Percentiles rank a stretch among this genome's conserved stretches.
These are phyloP conservation scores for Coptodon bakossiorum DNA, from an alignment of 2,113 vertebrate species.

Conservation along the genomic window DNA sequence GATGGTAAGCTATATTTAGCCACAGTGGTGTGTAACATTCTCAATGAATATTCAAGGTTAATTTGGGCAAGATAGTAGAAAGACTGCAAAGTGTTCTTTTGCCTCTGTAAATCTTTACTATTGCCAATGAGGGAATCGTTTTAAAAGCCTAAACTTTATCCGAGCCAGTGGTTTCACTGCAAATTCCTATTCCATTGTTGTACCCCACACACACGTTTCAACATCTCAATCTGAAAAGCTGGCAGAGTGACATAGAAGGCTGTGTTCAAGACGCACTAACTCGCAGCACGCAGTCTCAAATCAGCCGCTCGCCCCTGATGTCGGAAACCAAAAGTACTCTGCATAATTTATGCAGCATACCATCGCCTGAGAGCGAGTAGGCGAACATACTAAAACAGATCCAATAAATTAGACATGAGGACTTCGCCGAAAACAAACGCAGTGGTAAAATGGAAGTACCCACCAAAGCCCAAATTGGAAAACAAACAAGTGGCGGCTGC, in stretches of 20 bases:
- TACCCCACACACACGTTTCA: neutral
- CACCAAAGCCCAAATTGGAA: constrained; percentile 36
- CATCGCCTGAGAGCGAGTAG: constrained; percentile 19
- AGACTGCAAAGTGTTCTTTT: neutral
- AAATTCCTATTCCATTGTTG: neutral
- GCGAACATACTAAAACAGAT: constrained; percentile 32
- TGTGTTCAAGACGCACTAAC: neutral
- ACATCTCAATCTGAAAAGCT: neutral
- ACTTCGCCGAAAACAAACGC: constrained; percentile 28
- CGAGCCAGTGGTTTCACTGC: neutral
- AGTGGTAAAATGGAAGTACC: constrained; percentile 6
- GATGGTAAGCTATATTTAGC: neutral
- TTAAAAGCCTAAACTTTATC: neutral
- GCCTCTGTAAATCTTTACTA: neutral
- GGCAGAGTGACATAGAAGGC: neutral
- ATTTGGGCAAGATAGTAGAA: neutral
- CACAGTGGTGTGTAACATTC: neutral
- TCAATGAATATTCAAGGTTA: neutral
- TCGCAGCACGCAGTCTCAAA: neutral
- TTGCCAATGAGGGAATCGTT: neutral
- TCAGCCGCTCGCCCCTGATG: neutral
- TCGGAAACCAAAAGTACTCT: constrained; percentile 30
- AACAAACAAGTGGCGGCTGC: constrained; percentile 39
- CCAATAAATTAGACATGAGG: constrained; percentile 57
- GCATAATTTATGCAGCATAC: constrained; percentile 58